phyloP scores from a whole-genome alignment of 2,888 invertebrate species.

The Parelbella ahira region DNA sequence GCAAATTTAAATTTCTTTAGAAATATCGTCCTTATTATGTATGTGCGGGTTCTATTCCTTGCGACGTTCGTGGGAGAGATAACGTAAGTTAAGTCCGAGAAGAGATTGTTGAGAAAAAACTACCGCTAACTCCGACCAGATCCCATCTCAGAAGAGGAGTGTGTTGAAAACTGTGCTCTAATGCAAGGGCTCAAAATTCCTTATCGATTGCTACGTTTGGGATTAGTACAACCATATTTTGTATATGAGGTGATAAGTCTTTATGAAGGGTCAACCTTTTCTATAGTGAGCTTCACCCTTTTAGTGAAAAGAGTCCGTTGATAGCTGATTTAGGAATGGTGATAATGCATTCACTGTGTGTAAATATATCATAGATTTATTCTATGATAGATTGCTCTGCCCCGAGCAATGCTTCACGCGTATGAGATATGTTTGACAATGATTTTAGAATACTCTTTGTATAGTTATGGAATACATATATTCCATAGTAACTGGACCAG shows the following conservation, averaged over 20 bases:
- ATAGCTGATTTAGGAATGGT: conserved; percentile 79
- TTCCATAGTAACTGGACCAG: too few species aligned
- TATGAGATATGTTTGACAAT: conserved; percentile 38
- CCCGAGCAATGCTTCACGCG: conserved; percentile 32
- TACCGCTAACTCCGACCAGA: conserved; percentile 74
- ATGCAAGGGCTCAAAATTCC: conserved; percentile 41
- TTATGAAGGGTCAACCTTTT: conserved; percentile 82
- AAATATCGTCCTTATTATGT: conserved; percentile 80
- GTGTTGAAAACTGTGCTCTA: conserved; percentile 59
- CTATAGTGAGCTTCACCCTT: conserved; percentile 78
- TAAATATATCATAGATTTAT: conserved; percentile 80
- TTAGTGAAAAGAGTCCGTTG: conserved; percentile 81
- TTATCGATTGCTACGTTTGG: conserved; percentile 43
- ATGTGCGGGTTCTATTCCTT: conserved; percentile 79
- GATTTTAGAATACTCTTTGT: conserved; percentile 13
- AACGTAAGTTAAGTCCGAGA: conserved; percentile 81
- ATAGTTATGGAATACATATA: too few species aligned
- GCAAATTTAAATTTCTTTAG: conserved; percentile 81
- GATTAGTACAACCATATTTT: conserved; percentile 79
- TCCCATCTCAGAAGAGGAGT: conserved; percentile 51
- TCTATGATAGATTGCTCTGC: conserved; percentile 68
- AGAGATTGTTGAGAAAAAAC: conserved; percentile 80
- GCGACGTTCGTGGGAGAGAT: conserved; percentile 76
- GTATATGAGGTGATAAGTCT: conserved; percentile 81
- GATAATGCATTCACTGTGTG: conserved; percentile 77